These are phyloP conservation scores for Drosophila gaucha DNA, from an alignment of 2,888 invertebrate species.

Conservation along the genomic window DNA sequence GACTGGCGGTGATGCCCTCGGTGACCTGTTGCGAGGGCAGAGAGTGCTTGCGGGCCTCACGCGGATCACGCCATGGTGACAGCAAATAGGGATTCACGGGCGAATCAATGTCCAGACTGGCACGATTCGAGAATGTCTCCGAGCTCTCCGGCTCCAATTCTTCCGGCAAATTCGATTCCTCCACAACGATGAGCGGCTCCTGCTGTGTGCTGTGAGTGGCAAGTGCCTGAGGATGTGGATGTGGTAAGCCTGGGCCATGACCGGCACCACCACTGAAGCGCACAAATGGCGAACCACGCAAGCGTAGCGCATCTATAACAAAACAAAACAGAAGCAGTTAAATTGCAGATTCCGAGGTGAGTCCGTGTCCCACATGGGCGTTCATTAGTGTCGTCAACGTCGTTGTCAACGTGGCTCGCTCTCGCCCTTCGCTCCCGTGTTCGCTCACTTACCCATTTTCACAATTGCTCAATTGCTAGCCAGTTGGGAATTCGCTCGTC, in stretches of 20 bases:
- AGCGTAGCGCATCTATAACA: conserved; percentile 85
- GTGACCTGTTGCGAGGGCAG: conserved; percentile 93
- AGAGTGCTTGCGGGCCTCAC: conserved; percentile 92
- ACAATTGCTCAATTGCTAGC: conserved; percentile 63
- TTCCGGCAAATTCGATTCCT: conserved; percentile 89
- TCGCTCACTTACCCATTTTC: conserved; percentile 67
- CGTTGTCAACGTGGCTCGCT: conserved; percentile 2
- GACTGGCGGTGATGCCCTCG: conserved; percentile 94
- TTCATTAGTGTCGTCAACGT: conserved; percentile 34
- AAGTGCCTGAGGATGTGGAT: conserved; percentile 7
- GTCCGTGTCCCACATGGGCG: conserved; percentile 26
- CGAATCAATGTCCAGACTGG: conserved; percentile 90
- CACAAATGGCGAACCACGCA: conserved; percentile 89
- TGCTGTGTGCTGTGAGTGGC: conserved; percentile 83
- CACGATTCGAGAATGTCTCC: conserved; percentile 86
- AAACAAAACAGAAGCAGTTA: conserved; percentile 2
- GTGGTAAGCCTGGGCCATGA: conserved; percentile 34
- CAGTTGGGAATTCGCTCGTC: conserved; percentile 57
- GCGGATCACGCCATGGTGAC: conserved; percentile 91
- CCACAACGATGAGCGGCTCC: conserved; percentile 93
- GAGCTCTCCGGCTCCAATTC: conserved; percentile 86
- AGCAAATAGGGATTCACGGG: conserved; percentile 92
- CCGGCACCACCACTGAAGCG: conserved; percentile 83
- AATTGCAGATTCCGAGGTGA: conserved; percentile 25
- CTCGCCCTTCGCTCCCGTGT: neutral